Base-by-base conservation (phyloP, 2,113 vertebrate species). In the Grus americana region DNA sequence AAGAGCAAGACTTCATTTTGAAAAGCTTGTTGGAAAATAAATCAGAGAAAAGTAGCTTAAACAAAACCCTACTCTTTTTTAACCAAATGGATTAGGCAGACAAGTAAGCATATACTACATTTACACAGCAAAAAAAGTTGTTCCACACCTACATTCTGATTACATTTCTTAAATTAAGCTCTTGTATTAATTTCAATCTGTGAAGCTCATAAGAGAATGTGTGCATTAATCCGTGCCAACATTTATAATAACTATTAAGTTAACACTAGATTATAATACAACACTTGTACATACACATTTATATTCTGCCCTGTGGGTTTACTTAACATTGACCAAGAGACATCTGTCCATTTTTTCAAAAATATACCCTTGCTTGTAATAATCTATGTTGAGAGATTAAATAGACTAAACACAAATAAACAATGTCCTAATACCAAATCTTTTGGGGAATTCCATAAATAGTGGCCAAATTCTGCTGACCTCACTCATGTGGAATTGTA, bases 171-270 rank as follows among this genome's bases (percentile, higher is more conserved):
- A 88, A 96, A 88, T 50, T 90, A 97, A 95, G 61, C 16, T 74
- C 86, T 92, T 93, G 71, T 68, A 91, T 61, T 81, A 49, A 96
- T 92, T 82, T 36, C 83, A 97, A 62, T 47, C 75, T 79, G 34
- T 86, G 78, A 49, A 93, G 88, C 92, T 96, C 90, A 58, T 82
- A 96, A 36, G 80, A 96, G 40, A 92, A 97, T 86, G 82, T 76
- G 16, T 47, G 79, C 75, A 88, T 96, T 97, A 96, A 96, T 83
- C 86, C 17, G 8, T 65, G 80, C 42, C 93, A 96, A 82, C 42
- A 95, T 89, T 93, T 90, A 68, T 83, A 94, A 96, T 86, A 94
- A 92, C 82, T 90, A 91, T 95, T 91, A 97, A 95, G 32, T 92
- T 73, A 92, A 76, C 63, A 92, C 66, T 79, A 78, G 66, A 88